phyloP scores from a whole-genome alignment of 2,888 invertebrate species.

The Poecilus cupreus region DNA sequence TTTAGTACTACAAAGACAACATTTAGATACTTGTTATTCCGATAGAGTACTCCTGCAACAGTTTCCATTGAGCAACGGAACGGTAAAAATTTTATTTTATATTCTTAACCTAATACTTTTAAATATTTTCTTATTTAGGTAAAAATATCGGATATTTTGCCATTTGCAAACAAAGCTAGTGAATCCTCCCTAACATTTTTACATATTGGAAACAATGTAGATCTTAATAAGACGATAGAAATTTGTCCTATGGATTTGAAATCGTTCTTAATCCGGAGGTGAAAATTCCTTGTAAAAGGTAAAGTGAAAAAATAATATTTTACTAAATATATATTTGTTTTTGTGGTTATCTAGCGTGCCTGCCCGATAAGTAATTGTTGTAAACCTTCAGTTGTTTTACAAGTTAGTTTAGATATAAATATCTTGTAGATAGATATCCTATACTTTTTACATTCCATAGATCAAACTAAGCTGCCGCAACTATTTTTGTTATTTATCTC shows the following conservation, averaged over 20 bases:
- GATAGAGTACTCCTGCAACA: constrained; percentile 69
- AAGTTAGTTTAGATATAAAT: too few species aligned
- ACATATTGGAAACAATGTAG: constrained; percentile 70
- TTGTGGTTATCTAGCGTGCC: constrained; percentile 44
- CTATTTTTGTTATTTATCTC: not conserved
- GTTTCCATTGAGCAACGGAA: constrained; percentile 71
- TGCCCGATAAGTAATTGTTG: not conserved
- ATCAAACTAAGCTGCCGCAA: not conserved
- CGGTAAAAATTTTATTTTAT: constrained; percentile 68
- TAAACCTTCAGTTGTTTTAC: not conserved
- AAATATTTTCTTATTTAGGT: constrained; percentile 70
- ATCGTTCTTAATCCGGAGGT: constrained; percentile 72
- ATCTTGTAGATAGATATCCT: too few species aligned
- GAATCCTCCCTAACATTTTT: constrained; percentile 76
- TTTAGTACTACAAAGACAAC: constrained; percentile 75
- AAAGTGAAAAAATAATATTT: not conserved
- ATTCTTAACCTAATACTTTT: too few species aligned
- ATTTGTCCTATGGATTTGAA: constrained; percentile 78
- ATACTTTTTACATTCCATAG: constrained; percentile 1
- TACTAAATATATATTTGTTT: constrained; percentile 29
- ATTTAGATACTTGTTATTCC: constrained; percentile 73
- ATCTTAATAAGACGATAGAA: constrained; percentile 67
- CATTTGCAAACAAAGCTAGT: constrained; percentile 66
- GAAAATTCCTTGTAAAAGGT: constrained; percentile 51
- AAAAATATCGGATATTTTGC: constrained; percentile 73